Base-by-base conservation (phyloP, 1,140 invertebrate species). In the Drosophila pruinosa region DNA sequence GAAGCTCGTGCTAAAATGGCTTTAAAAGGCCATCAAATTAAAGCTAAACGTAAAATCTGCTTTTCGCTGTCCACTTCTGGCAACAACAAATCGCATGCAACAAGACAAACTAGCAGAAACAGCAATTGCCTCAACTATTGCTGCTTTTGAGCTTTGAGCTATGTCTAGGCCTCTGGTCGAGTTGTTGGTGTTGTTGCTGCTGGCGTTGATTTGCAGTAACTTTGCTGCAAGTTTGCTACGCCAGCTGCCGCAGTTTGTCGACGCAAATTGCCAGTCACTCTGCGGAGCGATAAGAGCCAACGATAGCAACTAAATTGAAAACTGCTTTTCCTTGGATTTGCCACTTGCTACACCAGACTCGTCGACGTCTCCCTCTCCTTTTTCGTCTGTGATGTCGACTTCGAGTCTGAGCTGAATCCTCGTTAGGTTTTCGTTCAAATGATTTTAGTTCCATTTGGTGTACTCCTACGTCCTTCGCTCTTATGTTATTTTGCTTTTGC, bases 271-370 rank as follows among this genome's bases (percentile, higher is more conserved):
- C 76, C 75, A 72, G 58, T 72, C 63, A 72, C 69, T 72, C 62
- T 67, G 54, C 6, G 59, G 59, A 48, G 59, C 67, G 67, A 70
- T 72, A 67, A 65, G 53, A 57, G 50, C 31, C 61, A 47, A 15
- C 50, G 72, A 80, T 83, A 74, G 72, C 63, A 76, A 71, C 81
- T 81, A 86, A 85, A 85, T 85, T 85, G 82, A 85, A 85, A 85
- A 85, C 59, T 85, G 65, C 81, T 79, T 73, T 41, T 80, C 62
- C 74, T 76, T 69, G 76, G 39, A 65, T 78, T 72, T 71, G 19
- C 59, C 41, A 45, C 47, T 26, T 41, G 38, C 31, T 47, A 62
- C 26, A 24, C 21, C 36, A 39, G 14, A 38, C 19, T 10, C 58
- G n/a, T 38, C 50, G n/a, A 1, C 17, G 3, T n/a, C 2, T 52